phyloP scores from a whole-genome alignment of 2,113 vertebrate species.

The Lepus timidus region DNA sequence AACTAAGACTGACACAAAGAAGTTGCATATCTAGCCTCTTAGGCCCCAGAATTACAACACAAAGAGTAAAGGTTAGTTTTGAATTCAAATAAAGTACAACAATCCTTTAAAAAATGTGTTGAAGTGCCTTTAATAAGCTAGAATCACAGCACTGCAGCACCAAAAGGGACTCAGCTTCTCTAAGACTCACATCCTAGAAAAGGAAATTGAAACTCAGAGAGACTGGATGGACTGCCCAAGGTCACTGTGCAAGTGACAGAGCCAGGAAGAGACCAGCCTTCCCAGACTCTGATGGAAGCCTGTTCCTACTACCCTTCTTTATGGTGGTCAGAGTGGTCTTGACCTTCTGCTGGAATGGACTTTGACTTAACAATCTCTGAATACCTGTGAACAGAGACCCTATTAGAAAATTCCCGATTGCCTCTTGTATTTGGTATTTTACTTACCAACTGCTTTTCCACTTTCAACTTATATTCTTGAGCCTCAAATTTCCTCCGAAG shows the following conservation, averaged over 20 bases:
- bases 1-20: not conserved
- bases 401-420: not conserved
- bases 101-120: not conserved
- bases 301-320: not conserved
- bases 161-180: not conserved
- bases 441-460: slow-evolving; percentile 95
- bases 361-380: not conserved
- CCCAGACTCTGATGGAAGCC: not conserved
- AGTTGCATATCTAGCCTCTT: not conserved
- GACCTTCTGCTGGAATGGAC: not conserved
- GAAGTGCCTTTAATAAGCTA: slow-evolving; percentile 4
- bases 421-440: slow-evolving; percentile 35
- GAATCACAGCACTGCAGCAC: not conserved
- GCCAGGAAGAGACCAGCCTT: not conserved
- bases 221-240: not conserved
- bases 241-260: not conserved
- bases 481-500: slow-evolving; percentile 93
- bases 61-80: slow-evolving; percentile 26
- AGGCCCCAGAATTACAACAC: not conserved
- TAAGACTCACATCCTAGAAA: slow-evolving; percentile 12
- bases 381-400: not conserved
- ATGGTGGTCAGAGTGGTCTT: not conserved
- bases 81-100: slow-evolving; percentile 22
- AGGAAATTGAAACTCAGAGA: slow-evolving; percentile 4
- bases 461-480: slow-evolving; percentile 94